Conservation (phyloP, 2,113 vertebrate genomes). For the Embiotoca jacksoni region DNA sequence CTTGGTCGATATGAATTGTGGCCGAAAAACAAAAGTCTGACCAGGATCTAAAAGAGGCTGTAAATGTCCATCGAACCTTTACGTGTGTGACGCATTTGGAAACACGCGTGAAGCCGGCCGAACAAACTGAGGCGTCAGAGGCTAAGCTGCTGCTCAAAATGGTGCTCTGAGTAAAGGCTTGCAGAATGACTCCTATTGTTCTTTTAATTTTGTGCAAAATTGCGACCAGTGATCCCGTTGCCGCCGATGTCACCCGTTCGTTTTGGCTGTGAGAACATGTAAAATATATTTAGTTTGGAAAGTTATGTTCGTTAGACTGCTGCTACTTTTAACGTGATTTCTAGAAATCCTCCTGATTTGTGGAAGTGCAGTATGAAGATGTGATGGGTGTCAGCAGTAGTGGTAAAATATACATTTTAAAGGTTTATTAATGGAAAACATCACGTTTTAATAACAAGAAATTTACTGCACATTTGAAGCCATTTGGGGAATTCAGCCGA, state of each 20-base stretch:
- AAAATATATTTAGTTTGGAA: background rate
- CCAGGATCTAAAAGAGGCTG: background rate
- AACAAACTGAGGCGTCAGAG: background rate
- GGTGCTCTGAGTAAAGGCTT: background rate
- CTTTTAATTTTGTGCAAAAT: background rate
- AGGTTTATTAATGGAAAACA: background rate
- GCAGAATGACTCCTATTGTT: background rate
- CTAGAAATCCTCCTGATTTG: background rate
- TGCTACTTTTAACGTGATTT: background rate
- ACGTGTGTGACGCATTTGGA: background rate
- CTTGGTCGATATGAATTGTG: background rate
- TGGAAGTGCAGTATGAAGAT: background rate
- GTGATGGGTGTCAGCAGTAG: background rate
- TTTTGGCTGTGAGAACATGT: background rate
- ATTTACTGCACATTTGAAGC: background rate
- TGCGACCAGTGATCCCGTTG: background rate
- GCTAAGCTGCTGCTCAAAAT: background rate
- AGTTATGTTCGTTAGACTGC: background rate
- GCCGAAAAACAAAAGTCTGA: background rate
- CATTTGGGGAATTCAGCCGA: background rate
- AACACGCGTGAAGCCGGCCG: background rate
- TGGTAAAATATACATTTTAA: conserved; percentile 1
- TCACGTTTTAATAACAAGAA: background rate
- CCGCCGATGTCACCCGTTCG: too few species aligned
- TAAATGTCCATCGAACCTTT: background rate